Evolutionary conservation across 37 sponge, comb jelly and placozoan genomes (phyloP), one percentile per base, ranked within the genome.

Genomic region (Cliona cf. orientalis): DNA sequence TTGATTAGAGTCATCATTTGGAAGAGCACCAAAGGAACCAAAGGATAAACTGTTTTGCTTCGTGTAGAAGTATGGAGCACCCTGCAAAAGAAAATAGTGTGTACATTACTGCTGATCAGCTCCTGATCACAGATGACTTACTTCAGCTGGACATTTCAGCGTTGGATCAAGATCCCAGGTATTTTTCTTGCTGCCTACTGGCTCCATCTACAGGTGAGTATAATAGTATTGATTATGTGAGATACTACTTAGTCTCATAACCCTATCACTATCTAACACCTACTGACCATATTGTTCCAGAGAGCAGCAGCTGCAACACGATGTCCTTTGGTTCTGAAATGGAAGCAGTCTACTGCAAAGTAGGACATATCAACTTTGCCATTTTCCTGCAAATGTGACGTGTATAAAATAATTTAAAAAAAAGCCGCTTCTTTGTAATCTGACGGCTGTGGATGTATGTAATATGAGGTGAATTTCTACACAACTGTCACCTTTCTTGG

Each of bases 301-400:
- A 91, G 84, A 29, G 68, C 73, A 35, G 42, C 37, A 9, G 84
- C 87, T 34, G 59, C 71, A n/a, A 69, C 75, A 7, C 45, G 41
- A 42, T 87, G 87, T 9, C 84, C 87, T 49, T 76, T 82, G 25
- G 32, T 49, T 39, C 80, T 87, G 66, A 91, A 82, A 46, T 91
- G 92, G 73, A 91, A 91, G 75, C 92, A 91, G 55, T 91, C 92
- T 0, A 76, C 84, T 29, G 87, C 92, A 87, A 91, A 87, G 58
- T 72, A 87, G 29, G 55, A 46, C 57, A 2, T 67, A 57, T 87
- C 82, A 21, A 69, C 68, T 11, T 72, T 45, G 41, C 80, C 88
- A 34, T 80, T 35, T 6, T 23, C 7, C 65, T 64, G 37, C 28
- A 49, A n/a, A n/a, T n/a, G n/a, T n/a, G n/a, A n/a, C n/a, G n/a